Percentiles rank a stretch among this genome's conserved stretches.
Conservation (phyloP, 2,113 vertebrate genomes). For the Mus spicilegus region DNA sequence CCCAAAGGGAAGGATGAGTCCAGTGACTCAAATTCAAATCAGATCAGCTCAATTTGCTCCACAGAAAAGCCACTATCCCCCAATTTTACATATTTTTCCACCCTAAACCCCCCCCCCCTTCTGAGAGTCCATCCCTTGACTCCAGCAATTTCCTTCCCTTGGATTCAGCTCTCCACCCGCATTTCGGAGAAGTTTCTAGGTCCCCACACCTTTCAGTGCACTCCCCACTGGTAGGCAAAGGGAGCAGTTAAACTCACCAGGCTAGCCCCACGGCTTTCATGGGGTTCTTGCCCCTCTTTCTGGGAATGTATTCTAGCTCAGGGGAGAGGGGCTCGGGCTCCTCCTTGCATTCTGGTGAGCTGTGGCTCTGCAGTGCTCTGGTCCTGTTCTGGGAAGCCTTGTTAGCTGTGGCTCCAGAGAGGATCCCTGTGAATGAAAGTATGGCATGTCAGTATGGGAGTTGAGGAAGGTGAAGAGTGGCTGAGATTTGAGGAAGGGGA, state of each 20-base stretch:
- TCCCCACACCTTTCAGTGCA: background rate
- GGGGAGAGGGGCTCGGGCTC: conserved; percentile 73
- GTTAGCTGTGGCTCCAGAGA: conserved; percentile 61
- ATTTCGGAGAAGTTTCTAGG: conserved; percentile 40
- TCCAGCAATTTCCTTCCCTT: background rate
- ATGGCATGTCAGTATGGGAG: conserved; percentile 34
- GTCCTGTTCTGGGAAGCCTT: conserved; percentile 60
- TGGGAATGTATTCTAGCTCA: conserved; percentile 91
- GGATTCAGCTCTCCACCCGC: conserved; percentile 23
- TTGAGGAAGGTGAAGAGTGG: background rate
- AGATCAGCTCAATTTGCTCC: background rate
- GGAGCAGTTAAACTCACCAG: conserved; percentile 88
- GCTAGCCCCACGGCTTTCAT: conserved; percentile 94
- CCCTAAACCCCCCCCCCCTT: background rate
- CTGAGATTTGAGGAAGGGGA: background rate
- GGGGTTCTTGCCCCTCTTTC: conserved; percentile 91
- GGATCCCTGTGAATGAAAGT: conserved; percentile 69
- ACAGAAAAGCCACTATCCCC: conserved; percentile 51
- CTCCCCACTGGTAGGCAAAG: conserved; percentile 5
- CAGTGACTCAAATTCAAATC: background rate
- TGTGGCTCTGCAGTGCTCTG: conserved; percentile 76
- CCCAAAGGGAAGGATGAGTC: conserved; percentile 14
- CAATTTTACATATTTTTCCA: background rate
- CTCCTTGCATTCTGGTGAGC: conserved; percentile 78
- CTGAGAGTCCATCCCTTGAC: background rate